Evolutionary conservation across 1,140 invertebrate genomes (phyloP), one percentile per base, ranked within the genome.

Genomic region (Diploscapter pachys): DNA sequence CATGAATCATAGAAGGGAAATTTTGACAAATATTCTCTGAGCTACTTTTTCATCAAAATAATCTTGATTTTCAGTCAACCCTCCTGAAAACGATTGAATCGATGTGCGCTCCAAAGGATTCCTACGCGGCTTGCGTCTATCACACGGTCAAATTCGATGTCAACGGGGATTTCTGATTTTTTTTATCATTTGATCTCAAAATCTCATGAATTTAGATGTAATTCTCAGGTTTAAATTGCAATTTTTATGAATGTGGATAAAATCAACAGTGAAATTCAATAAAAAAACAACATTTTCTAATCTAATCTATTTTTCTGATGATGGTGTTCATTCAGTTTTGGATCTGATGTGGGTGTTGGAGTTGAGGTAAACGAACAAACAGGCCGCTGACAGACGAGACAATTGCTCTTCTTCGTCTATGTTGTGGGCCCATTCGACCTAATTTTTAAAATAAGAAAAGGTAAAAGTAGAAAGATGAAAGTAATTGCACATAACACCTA

Each of bases 391-490:
- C 65, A 97, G 87, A 77, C 94, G 89, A 4, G 92, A 87, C 85
- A 92, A 91, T 13, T 93, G 85, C 82, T 96, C 93, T 65, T 91
- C 89, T 83, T 92, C 90, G 80, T 91, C 91, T 50, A 96, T 85
- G 84, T 95, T 93, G 87, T 98, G 95, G 9, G 92, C 90, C 94
- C 94, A 98, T 87, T 96, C 93, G 2, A 98, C 81, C 78, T 81
- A 65, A 80, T 77, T n/a, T 50, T 67, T 31, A 31, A 31, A 31
- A 64, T 31, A 64, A 64, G 8, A 13, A 50, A 64, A 5, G 63
- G 5, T 8, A 9, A 6, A 13, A 13, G 31, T 64, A 48, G 63
- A 5, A 8, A 50, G 1, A 64, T 13, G 57, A 11, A 11, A 59
- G 11, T 13, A 13, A 11, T 59, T 2, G 57, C 57, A 11, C 57